phyloP scores from a whole-genome alignment of 30 jellyfish, hydroid and myxozoan genomes.

The Mastigias papua region DNA sequence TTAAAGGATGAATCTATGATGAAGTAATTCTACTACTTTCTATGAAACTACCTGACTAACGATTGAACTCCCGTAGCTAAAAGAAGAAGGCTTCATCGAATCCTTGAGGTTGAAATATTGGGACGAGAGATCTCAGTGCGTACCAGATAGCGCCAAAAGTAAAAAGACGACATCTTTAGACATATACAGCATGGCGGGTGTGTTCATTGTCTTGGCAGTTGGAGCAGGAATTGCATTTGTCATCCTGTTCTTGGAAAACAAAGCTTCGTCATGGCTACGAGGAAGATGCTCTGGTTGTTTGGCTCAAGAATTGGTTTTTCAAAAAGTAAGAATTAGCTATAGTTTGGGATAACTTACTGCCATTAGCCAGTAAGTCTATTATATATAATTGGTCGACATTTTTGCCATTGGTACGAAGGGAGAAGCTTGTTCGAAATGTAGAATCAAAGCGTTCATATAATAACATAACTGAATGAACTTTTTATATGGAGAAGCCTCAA shows the following conservation, averaged over 20 bases:
- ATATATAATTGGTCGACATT: no score
- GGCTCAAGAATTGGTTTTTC: slow-evolving; percentile 58
- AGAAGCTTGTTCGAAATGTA: no score
- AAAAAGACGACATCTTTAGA: slow-evolving; percentile 58
- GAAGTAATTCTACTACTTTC: no score
- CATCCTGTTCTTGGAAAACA: slow-evolving; percentile 63
- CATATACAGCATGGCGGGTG: slow-evolving; percentile 84
- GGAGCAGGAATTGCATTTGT: slow-evolving; percentile 82
- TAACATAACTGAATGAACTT: no score
- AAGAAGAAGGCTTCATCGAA: slow-evolving; percentile 88
- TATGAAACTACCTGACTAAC: not conserved
- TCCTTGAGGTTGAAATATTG: slow-evolving; percentile 81
- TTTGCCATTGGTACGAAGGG: no score
- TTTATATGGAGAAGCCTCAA: no score
- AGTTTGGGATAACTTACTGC: not conserved
- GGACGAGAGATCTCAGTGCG: slow-evolving; percentile 91
- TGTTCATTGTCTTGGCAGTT: slow-evolving; percentile 72
- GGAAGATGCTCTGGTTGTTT: slow-evolving; percentile 79
- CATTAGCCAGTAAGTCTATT: no score
- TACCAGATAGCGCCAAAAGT: slow-evolving; percentile 47
- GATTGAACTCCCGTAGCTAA: slow-evolving; percentile 28
- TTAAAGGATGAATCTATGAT: no score
- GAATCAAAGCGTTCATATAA: no score
- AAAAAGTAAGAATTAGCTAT: slow-evolving; percentile 15
- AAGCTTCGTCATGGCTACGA: slow-evolving; percentile 69